A percentile compares a stretch with the other conserved stretches of the same genome.
phyloP scores from a whole-genome alignment of 1,140 invertebrate species.

The Octopus bimaculoides region DNA sequence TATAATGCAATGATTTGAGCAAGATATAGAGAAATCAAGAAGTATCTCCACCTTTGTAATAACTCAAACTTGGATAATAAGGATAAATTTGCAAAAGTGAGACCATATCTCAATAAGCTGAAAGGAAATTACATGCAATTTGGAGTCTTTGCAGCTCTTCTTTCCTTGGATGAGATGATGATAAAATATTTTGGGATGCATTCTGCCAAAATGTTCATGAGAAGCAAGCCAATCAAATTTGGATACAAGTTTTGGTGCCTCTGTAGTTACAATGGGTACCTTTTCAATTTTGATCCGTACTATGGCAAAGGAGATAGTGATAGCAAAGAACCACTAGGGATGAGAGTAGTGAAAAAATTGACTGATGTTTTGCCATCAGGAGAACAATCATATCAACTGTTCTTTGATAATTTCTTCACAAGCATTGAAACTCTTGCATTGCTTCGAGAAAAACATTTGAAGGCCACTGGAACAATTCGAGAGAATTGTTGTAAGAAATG shows the following conservation, averaged over 20 bases:
- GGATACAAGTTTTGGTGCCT: conserved; percentile 1
- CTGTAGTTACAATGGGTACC: background rate
- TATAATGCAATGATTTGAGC: too few species aligned
- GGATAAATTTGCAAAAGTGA: too few species aligned
- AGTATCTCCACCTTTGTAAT: background rate
- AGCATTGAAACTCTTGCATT: background rate
- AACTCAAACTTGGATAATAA: background rate
- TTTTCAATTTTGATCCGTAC: background rate
- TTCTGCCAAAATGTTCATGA: too few species aligned
- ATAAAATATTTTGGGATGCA: too few species aligned
- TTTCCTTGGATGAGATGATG: too few species aligned
- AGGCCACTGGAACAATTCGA: background rate
- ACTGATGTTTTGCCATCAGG: background rate
- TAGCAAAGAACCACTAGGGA: background rate
- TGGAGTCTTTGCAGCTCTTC: too few species aligned
- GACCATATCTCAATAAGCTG: too few species aligned
- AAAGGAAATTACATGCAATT: too few species aligned
- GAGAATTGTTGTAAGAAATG: background rate
- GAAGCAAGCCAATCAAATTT: background rate
- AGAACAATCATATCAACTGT: background rate
- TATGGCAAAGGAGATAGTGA: background rate
- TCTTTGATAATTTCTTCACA: background rate
- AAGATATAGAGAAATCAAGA: conserved; percentile 1
- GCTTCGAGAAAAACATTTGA: background rate
- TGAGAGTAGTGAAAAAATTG: background rate